These are phyloP conservation scores for Hybognathus amarus DNA, from an alignment of 2,797 vertebrate species.

Conservation along the genomic window DNA sequence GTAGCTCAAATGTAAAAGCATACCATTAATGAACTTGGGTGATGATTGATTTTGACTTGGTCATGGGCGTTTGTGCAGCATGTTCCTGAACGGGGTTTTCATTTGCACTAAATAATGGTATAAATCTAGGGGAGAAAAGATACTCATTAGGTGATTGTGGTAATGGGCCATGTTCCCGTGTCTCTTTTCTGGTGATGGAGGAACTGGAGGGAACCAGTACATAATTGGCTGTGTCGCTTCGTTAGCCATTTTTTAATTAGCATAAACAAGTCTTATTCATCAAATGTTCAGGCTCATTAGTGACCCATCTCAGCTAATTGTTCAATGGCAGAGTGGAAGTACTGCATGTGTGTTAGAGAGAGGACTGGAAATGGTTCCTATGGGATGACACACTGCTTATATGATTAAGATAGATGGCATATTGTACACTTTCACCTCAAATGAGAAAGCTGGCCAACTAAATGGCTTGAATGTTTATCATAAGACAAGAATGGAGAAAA, in stretches of 20 bases:
- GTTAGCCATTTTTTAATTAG: constrained; percentile 59
- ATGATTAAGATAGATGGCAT: constrained; percentile 26
- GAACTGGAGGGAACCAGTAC: constrained; percentile 33
- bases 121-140: constrained; percentile 34
- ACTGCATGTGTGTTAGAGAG: constrained; percentile 33
- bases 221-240: constrained; percentile 50
- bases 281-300: constrained; percentile 54
- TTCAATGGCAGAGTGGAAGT: constrained; percentile 34
- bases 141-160: constrained; percentile 30
- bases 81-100: constrained; percentile 14
- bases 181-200: constrained; percentile 41
- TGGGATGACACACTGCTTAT: constrained; percentile 60
- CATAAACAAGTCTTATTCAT: constrained; percentile 57
- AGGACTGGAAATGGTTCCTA: constrained; percentile 61
- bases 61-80: constrained; percentile 14
- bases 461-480: constrained; percentile 15
- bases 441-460: constrained; percentile 19
- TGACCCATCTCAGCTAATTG: constrained; percentile 46
- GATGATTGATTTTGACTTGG: constrained; percentile 26
- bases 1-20: neutral
- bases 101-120: constrained; percentile 15
- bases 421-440: constrained; percentile 26
- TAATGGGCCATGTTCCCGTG: constrained; percentile 37
- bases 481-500: neutral
- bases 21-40: neutral